These are phyloP conservation scores for Nematopogon swammerdamellus DNA, from an alignment of 2,888 invertebrate genomes.

Conservation along the genomic window DNA sequence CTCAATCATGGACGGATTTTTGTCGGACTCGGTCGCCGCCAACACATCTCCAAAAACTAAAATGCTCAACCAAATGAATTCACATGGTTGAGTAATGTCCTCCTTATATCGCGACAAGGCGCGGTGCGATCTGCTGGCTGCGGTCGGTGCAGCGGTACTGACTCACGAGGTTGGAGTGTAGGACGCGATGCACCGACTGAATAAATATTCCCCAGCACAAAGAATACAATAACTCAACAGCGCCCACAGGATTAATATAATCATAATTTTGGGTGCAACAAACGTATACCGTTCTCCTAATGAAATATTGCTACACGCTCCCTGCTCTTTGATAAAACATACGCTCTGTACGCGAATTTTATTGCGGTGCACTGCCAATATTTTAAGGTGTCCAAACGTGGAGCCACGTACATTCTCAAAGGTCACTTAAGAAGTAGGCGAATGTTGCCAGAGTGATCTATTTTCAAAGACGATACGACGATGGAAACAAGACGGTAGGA, in stretches of 20 bases:
- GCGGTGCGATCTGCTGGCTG: not conserved
- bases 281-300: constrained; percentile 36
- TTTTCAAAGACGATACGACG: too few species aligned
- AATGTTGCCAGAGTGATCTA: too few species aligned
- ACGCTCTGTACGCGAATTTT: constrained; percentile 36
- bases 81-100: not conserved
- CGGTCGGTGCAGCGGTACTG: not conserved
- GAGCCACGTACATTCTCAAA: not conserved
- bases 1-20: too few species aligned
- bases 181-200: constrained; percentile 19
- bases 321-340: constrained; percentile 45
- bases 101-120: not conserved
- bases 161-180: too few species aligned
- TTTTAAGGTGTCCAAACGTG: constrained; percentile 32
- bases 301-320: constrained; percentile 48
- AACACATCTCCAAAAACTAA: not conserved
- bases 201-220: constrained; percentile 34
- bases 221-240: constrained; percentile 34
- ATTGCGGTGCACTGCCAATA: constrained; percentile 41
- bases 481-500: too few species aligned
- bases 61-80: not conserved
- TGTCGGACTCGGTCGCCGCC: not conserved
- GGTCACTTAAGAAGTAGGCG: too few species aligned
- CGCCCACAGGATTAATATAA: constrained; percentile 44
- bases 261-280: constrained; percentile 36